Conservation (phyloP, 2,113 vertebrate genomes). For the Callorhinus ursinus region DNA sequence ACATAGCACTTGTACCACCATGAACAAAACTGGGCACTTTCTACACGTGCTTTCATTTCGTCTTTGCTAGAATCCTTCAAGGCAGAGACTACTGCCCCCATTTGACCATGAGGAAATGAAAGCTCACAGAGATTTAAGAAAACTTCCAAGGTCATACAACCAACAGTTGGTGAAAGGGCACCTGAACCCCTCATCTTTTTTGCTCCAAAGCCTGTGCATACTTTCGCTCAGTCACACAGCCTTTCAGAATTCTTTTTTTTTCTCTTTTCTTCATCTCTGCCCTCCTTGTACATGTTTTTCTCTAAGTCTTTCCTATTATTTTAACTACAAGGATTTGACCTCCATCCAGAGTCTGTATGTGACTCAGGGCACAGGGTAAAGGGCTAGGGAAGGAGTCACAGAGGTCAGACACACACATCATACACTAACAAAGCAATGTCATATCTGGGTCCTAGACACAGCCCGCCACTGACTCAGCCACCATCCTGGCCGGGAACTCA, state of each 20-base stretch:
- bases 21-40: background rate
- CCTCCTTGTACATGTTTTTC: background rate
- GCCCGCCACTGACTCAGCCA: background rate
- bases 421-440: background rate
- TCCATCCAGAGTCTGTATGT: background rate
- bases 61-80: slow-evolving; percentile 26
- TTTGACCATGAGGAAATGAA: slow-evolving; percentile 45
- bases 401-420: background rate
- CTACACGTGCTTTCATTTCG: background rate
- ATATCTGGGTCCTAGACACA: background rate
- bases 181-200: background rate
- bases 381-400: background rate
- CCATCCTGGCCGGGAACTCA: background rate
- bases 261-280: background rate
- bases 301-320: background rate
- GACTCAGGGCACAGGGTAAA: background rate
- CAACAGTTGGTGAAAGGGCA: background rate
- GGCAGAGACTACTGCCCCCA: background rate
- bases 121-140: slow-evolving; percentile 5
- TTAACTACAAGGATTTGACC: background rate
- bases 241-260: background rate
- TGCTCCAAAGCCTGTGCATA: background rate
- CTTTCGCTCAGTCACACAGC: background rate
- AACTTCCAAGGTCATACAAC: background rate
- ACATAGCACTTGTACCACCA: background rate